Percentiles rank a stretch among this genome's conserved stretches.
Conservation (phyloP, 2,113 vertebrate genomes). For the Athene cunicularia region DNA sequence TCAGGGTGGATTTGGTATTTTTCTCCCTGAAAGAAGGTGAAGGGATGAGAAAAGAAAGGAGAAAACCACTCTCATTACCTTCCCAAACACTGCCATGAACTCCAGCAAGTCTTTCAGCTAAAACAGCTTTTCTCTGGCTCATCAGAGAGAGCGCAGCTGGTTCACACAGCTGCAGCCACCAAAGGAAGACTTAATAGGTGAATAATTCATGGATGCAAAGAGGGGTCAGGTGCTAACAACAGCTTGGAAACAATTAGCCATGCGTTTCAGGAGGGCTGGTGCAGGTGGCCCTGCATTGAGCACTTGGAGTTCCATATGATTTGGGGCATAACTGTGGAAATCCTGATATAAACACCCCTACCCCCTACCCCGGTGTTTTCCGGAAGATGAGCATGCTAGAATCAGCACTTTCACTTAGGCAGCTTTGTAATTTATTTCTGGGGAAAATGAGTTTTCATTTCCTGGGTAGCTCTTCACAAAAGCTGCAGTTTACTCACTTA, state of each 20-base stretch:
- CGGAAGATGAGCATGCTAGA: background rate
- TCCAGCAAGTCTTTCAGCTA: background rate
- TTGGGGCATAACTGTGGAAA: background rate
- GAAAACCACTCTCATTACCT: background rate
- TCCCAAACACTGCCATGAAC: background rate
- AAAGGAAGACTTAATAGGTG: background rate
- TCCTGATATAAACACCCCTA: background rate
- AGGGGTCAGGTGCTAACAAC: background rate
- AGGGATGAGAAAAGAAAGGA: background rate
- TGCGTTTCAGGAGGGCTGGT: background rate
- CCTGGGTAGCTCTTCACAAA: background rate
- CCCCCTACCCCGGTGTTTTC: background rate
- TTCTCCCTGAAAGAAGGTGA: background rate
- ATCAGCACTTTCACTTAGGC: background rate
- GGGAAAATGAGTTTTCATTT: background rate
- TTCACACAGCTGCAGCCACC: background rate
- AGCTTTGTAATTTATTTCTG: background rate
- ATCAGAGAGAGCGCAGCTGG: background rate
- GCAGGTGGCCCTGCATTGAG: rapidly evolving
- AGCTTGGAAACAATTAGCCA: background rate
- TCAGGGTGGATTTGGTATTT: background rate
- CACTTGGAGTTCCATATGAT: background rate
- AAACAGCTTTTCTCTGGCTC: background rate
- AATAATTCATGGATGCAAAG: background rate
- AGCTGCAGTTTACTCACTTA: background rate